Base-by-base conservation (phyloP, 2,888 invertebrate species). In the Drosophila nr. perissopoda region DNA sequence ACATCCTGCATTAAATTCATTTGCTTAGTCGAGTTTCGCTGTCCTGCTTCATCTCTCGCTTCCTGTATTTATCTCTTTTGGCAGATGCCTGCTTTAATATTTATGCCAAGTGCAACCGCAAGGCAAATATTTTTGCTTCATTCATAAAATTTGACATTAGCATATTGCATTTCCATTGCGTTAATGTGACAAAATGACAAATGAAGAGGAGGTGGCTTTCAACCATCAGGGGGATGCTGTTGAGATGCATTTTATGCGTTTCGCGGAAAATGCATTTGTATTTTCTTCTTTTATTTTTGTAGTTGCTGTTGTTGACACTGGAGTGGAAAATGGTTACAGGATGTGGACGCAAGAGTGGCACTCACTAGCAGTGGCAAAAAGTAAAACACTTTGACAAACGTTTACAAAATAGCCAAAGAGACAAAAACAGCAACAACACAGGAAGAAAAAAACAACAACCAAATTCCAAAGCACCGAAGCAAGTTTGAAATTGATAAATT, bases 131-230 rank as follows among this genome's bases (percentile, higher is more conserved):
- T 89, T 81, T 75, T 70, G 63, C 66, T 75, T 74, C 83, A 88
- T 85, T 85, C 89, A 87, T 85, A 83, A 88, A 85, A 83, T 88
- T 83, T 88, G 90, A 90, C 90, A 86, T 86, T 86, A 83, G 86
- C 89, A 88, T 87, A 88, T 85, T 90, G 88, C 83, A 92, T 91
- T 91, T 89, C 88, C 89, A 91, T 87, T 89, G 89, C 90, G 92
- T 90, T 91, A 91, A 91, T 91, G 91, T 91, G 92, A 91, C 92
- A 91, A 91, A 91, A 86, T 91, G 91, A 91, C 91, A 92, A 92
- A 92, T 91, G 88, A 89, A 89, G 84, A 76, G 68, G 76, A 25
- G 68, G 51, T 29, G 58, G 38, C 60, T 53, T 58, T 66, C 56
- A 40, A 2, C 18, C 57, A 29, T 10, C 56, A 33, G n/a, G n/a